Evolutionary conservation across 2,888 invertebrate genomes (phyloP), one percentile per base, ranked within the genome.

Genomic region (Dione juno): DNA sequence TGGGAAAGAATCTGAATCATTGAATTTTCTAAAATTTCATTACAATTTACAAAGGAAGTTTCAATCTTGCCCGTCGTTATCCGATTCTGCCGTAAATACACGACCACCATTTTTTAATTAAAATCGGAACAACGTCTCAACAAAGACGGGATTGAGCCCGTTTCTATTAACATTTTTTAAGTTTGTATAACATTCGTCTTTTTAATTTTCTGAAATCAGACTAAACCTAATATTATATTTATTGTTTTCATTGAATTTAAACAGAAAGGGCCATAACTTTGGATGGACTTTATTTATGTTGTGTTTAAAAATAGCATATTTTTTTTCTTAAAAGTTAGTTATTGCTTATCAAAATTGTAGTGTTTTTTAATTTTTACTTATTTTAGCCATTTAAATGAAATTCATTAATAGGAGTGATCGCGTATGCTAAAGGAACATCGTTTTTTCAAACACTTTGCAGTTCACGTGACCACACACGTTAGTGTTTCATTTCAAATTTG

Each of bases 211-310:
- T 78, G 77, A 85, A 86, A 87, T 86, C 83, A 81, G 81, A 79
- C 79, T 77, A 78, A 85, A 86, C 82, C 85, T 84, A 86, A 87
- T 87, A 88, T 88, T 84, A 85, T 83, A 85, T 86, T 86, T 88
- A 19, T 86, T 84, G 86, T 78, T 79, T 79, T 83, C 82, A 83
- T 81, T 81, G 87, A 84, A 85, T 84, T 85, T 84, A 84, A 82
- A 80, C 80, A 81, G 77, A 80, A 81, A 78, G 79, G 77, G 75
- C 77, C 77, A 81, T 82, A n/a, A n/a, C n/a, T n/a, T n/a, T n/a
- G n/a, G n/a, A n/a, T 77, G 82, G 79, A 81, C 80, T 79, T 80
- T 81, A 81, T 85, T 87, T 86, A 84, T n/a, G 5, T 1, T 54
- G n/a, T 40, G n/a, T 28, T n/a, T n/a, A 35, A 54, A 16, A 16